These are phyloP conservation scores for Macrotrachela quadricornifera DNA, from an alignment of 1,140 invertebrate species.

Conservation along the genomic window DNA sequence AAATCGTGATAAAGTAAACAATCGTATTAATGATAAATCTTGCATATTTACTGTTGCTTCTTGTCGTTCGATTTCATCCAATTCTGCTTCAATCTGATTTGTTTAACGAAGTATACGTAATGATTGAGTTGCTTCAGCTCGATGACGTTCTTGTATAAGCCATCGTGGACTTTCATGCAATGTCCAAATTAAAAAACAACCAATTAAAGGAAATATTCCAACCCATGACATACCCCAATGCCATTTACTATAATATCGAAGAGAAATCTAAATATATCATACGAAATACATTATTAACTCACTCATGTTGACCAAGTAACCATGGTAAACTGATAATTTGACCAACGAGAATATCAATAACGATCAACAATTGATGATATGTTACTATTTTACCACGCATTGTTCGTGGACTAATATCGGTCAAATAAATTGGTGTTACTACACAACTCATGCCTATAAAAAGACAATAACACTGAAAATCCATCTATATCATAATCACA, in stretches of 20 bases:
- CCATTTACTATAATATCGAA: too few species aligned
- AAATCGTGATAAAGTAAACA: conserved; percentile 11
- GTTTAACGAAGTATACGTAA: background rate
- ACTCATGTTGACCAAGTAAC: background rate
- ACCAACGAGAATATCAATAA: conserved; percentile 53
- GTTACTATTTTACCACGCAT: conserved; percentile 60
- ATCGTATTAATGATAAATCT: background rate
- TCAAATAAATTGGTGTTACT: conserved; percentile 58
- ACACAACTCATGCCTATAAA: conserved; percentile 40
- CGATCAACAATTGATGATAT: conserved; percentile 64
- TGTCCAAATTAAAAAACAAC: too few species aligned
- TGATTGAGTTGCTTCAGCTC: too few species aligned
- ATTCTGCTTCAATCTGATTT: background rate
- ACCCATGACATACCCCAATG: too few species aligned
- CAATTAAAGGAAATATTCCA: too few species aligned
- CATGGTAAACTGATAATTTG: conserved; percentile 38
- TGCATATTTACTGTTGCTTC: background rate
- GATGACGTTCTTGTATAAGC: too few species aligned
- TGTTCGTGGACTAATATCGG: conserved; percentile 59
- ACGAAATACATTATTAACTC: too few species aligned
- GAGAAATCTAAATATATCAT: too few species aligned
- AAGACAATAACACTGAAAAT: too few species aligned
- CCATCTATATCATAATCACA: too few species aligned
- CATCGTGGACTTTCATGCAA: too few species aligned
- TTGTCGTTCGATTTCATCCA: background rate